Evolutionary conservation across 2,888 invertebrate species (phyloP).

Genomic region (Drosophila pseudotakahashii): DNA sequence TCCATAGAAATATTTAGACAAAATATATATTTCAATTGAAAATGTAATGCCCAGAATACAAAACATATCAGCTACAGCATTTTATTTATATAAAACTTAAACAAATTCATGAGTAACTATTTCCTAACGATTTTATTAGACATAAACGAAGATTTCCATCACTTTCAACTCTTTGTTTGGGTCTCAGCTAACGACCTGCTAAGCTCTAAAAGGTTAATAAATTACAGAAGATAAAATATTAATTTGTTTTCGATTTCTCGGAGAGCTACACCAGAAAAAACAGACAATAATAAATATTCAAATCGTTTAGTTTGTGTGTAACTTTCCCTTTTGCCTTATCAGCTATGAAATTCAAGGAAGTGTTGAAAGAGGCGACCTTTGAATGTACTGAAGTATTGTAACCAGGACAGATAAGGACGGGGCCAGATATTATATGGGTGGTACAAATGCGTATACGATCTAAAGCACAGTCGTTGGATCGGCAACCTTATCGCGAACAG

Average conservation of each 20-base stretch:
- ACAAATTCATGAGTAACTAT: not conserved
- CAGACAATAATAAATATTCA: conserved; percentile 1
- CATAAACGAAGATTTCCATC: conserved; percentile 1
- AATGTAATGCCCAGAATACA: no score
- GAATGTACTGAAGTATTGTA: not conserved
- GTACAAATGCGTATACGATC: not conserved
- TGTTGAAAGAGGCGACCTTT: conserved; percentile 2
- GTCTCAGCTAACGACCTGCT: conserved; percentile 18
- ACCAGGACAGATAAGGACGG: conserved; percentile 18
- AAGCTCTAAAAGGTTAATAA: conserved; percentile 22
- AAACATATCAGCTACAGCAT: no score
- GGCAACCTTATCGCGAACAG: conserved; percentile 26
- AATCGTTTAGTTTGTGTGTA: not conserved
- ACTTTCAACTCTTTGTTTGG: conserved; percentile 15
- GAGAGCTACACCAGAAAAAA: not conserved
- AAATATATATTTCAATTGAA: no score
- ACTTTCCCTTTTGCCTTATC: conserved; percentile 31
- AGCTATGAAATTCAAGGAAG: conserved; percentile 11
- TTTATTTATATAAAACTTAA: not conserved
- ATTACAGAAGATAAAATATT: conserved; percentile 30
- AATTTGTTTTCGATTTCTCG: conserved; percentile 8
- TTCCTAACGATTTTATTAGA: not conserved
- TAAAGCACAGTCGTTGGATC: conserved; percentile 3
- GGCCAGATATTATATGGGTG: not conserved
- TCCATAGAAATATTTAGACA: no score